These are phyloP conservation scores for Lasioglossum malachurum DNA, from an alignment of 2,888 invertebrate genomes.

Conservation along the genomic window DNA sequence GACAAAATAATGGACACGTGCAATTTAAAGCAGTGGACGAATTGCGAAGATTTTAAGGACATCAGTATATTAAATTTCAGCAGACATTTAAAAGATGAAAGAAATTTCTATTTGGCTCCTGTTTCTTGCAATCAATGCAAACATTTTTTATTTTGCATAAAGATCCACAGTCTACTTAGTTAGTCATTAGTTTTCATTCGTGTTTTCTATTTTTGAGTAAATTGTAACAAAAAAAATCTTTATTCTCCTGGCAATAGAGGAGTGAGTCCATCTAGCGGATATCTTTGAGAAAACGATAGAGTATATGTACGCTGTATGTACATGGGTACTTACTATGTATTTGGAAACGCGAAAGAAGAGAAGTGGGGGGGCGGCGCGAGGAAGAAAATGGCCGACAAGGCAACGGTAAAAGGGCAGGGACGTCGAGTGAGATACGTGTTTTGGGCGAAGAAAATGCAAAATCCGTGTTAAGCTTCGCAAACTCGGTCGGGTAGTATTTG, in stretches of 20 bases:
- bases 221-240: conserved; percentile 25
- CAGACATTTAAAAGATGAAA: too few relatives aligned
- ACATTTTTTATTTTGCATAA: too few relatives aligned
- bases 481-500: conserved; percentile 49
- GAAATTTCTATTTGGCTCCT: too few relatives aligned
- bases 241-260: conserved; percentile 16
- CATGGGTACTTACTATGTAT: conserved; percentile 33
- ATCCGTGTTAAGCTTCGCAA: conserved; percentile 64
- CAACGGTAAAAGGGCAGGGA: conserved; percentile 84
- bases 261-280: conserved; percentile 51
- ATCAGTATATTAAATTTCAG: too few relatives aligned
- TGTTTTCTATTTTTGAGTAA: conserved; percentile 13
- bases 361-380: conserved; percentile 78
- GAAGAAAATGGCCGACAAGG: conserved; percentile 83
- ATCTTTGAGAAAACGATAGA: conserved; percentile 28
- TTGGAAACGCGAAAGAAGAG: conserved; percentile 40
- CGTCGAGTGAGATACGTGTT: conserved; percentile 80
- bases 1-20: too few relatives aligned
- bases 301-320: neutral
- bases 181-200: too few relatives aligned
- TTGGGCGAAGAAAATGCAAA: conserved; percentile 71
- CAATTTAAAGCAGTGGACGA: too few relatives aligned
- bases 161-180: neutral
- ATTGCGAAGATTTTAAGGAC: too few relatives aligned
- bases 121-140: too few relatives aligned